Evolutionary conservation across 2,797 vertebrate species (phyloP).

Genomic region (Uromys caudimaculatus): DNA sequence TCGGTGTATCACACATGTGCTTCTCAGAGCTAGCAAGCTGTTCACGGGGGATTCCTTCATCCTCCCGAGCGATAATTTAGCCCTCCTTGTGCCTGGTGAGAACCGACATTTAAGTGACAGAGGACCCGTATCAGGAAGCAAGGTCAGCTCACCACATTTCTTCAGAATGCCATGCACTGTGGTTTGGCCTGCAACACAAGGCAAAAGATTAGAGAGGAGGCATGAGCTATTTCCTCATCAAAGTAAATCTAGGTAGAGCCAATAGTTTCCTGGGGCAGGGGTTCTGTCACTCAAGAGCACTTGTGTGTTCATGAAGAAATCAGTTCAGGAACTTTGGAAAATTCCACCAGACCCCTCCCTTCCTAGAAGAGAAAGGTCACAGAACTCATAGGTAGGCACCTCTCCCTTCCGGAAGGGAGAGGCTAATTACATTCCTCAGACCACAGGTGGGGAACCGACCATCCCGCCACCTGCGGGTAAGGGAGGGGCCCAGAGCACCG

Average conservation of each 20-base stretch:
- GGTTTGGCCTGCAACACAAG: not conserved
- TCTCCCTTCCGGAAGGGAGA: no score
- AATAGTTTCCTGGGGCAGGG: not conserved
- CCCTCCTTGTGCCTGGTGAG: not conserved
- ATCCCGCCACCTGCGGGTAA: no score
- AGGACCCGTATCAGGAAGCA: accelerated
- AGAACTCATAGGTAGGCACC: no score
- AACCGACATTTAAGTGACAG: not conserved
- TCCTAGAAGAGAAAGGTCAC: no score
- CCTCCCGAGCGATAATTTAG: not conserved
- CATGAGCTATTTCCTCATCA: not conserved
- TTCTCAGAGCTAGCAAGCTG: not conserved
- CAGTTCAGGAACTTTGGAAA: no score
- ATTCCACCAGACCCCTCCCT: no score
- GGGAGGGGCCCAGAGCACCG: no score
- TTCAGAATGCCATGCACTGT: not conserved
- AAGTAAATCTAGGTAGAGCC: not conserved
- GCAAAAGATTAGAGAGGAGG: not conserved
- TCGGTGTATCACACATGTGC: no score
- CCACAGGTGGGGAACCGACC: no score
- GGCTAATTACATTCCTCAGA: no score
- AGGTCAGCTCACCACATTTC: not conserved
- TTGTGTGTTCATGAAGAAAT: no score
- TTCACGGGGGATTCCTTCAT: not conserved
- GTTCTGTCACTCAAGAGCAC: not conserved